These are phyloP conservation scores for Aegithalos caudatus DNA, from an alignment of 2,113 vertebrate genomes.

Conservation along the genomic window DNA sequence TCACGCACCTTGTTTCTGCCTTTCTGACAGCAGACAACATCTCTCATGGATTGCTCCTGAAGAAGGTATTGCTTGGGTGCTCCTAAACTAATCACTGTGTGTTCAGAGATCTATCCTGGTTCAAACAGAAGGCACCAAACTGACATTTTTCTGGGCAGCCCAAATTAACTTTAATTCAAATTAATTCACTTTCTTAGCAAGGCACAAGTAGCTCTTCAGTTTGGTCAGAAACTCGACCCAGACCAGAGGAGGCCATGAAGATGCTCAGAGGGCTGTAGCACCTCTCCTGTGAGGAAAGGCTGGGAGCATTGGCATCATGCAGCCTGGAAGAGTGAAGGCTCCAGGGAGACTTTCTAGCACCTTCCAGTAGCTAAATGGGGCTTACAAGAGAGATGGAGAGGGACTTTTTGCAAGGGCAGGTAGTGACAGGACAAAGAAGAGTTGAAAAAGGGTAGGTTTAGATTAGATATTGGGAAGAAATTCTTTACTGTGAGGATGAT, in stretches of 20 bases:
- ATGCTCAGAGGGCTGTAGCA: background rate
- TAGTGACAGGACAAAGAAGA: background rate
- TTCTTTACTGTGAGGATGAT: background rate
- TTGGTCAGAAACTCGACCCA: background rate
- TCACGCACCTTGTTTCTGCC: slow-evolving; percentile 95
- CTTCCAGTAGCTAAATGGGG: background rate
- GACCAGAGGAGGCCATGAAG: background rate
- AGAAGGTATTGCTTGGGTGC: slow-evolving; percentile 81
- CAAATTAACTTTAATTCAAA: too few species aligned
- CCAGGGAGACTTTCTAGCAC: background rate
- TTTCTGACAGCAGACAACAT: slow-evolving; percentile 97
- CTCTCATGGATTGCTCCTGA: slow-evolving; percentile 94
- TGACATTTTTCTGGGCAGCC: background rate
- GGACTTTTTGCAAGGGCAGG: background rate
- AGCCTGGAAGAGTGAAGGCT: background rate
- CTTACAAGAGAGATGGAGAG: background rate
- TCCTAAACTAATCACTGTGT: background rate
- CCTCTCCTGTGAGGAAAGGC: background rate
- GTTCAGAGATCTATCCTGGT: background rate
- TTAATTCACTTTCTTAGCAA: background rate
- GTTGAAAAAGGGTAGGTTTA: background rate
- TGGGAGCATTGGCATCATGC: background rate
- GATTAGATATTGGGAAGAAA: background rate
- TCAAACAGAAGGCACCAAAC: background rate
- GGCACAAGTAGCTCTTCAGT: background rate